These are phyloP conservation scores for Melanotaenia boesemani DNA, from an alignment of 2,797 vertebrate genomes.

Conservation along the genomic window DNA sequence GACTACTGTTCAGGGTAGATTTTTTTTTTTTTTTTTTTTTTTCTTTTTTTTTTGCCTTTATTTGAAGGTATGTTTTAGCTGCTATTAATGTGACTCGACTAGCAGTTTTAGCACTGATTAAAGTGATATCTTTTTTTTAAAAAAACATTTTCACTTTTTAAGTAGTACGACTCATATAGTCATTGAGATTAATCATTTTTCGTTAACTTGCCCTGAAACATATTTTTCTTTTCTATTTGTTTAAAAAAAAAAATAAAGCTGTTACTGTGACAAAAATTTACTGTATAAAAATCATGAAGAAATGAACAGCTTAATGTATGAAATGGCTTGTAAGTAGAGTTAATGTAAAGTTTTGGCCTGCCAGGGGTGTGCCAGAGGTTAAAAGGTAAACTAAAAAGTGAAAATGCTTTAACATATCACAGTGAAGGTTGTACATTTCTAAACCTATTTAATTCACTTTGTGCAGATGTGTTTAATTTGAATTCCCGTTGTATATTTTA, in stretches of 20 bases:
- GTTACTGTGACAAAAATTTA: constrained; percentile 8
- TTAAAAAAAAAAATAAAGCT: neutral
- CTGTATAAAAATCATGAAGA: constrained; percentile 9
- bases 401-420: constrained; percentile 64
- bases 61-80: constrained; percentile 42
- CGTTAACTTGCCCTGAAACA: neutral
- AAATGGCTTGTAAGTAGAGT: neutral
- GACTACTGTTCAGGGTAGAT: constrained; percentile 52
- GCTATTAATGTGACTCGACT: constrained; percentile 40
- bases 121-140: constrained; percentile 43
- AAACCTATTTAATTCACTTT: constrained; percentile 65
- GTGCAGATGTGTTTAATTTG: constrained; percentile 71
- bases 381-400: constrained; percentile 53
- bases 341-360: neutral
- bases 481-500: constrained; percentile 66
- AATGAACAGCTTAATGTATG: constrained; percentile 11
- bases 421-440: constrained; percentile 67
- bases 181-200: constrained; percentile 4
- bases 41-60: constrained; percentile 11
- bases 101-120: constrained; percentile 61
- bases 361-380: neutral
- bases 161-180: constrained; percentile 9
- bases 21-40: constrained; percentile 21
- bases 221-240: constrained; percentile 7
- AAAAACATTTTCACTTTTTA: constrained; percentile 68